Conservation (phyloP, 2,113 vertebrate genomes). For the Nothocercus julius region DNA sequence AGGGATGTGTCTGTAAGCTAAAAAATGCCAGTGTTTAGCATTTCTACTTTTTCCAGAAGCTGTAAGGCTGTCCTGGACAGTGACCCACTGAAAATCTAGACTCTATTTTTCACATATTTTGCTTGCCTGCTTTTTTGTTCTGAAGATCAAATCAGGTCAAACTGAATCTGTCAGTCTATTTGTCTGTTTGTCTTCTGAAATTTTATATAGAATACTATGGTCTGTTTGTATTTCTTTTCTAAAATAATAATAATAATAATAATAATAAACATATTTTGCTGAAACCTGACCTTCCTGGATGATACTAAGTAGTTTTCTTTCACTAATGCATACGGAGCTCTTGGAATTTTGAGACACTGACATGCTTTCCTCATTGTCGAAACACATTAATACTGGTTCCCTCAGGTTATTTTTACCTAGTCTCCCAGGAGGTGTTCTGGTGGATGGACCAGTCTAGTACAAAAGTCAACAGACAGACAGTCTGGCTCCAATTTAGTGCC, state of each 20-base stretch:
- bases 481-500: conserved; percentile 78
- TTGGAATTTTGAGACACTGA: not conserved
- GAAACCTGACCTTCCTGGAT: not conserved
- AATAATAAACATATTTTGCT: not conserved
- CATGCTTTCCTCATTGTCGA: conserved; percentile 13
- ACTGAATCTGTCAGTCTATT: not conserved
- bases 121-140: not conserved
- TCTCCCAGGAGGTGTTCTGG: conserved; percentile 64
- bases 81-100: not conserved
- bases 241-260: not conserved
- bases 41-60: not conserved
- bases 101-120: not conserved
- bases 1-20: not conserved
- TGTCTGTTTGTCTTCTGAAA: not conserved
- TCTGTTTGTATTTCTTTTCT: not conserved
- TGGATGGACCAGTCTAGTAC: conserved; percentile 64
- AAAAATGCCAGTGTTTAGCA: not conserved
- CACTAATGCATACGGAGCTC: not conserved
- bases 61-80: not conserved
- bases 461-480: conserved; percentile 76
- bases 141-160: not conserved
- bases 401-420: conserved; percentile 69
- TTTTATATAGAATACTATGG: not conserved
- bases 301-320: not conserved
- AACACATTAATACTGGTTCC: conserved; percentile 64